Conservation (phyloP, 2,888 invertebrate species). For the Apocheima hispidaria region DNA sequence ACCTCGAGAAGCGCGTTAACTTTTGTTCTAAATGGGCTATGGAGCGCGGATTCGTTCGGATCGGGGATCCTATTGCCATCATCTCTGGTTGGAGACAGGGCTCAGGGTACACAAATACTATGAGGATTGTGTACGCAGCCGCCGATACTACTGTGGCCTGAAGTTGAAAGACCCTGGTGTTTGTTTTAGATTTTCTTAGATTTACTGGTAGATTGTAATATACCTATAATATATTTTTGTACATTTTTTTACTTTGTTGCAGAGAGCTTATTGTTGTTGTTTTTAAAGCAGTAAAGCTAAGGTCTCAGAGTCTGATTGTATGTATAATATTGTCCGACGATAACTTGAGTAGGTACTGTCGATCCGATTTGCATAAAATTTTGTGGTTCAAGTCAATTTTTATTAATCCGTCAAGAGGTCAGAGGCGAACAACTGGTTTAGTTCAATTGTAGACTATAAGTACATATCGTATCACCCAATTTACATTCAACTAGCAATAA, state of each 20-base stretch:
- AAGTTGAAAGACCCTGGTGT: slow-evolving; percentile 1
- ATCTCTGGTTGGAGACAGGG: slow-evolving; percentile 91
- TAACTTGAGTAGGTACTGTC: too few species aligned
- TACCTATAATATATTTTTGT: neutral
- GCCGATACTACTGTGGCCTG: slow-evolving; percentile 53
- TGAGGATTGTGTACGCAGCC: slow-evolving; percentile 87
- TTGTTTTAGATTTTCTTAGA: slow-evolving; percentile 14
- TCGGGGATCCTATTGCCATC: slow-evolving; percentile 89
- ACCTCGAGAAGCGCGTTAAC: slow-evolving; percentile 87
- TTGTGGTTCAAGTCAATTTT: too few species aligned
- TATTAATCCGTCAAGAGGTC: too few species aligned
- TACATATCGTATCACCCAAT: too few species aligned
- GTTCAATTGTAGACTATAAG: too few species aligned
- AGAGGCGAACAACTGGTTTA: too few species aligned
- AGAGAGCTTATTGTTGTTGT: neutral
- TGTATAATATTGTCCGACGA: too few species aligned
- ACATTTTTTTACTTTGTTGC: neutral
- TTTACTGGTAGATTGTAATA: slow-evolving; percentile 11
- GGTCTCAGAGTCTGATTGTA: too few species aligned
- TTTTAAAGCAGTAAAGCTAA: too few species aligned
- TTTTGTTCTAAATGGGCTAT: slow-evolving; percentile 87
- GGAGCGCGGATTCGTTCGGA: slow-evolving; percentile 87
- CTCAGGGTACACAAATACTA: slow-evolving; percentile 89
- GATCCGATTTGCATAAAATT: too few species aligned
- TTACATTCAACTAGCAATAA: neutral